Percentiles rank a stretch among this genome's conserved stretches.
phyloP scores from a whole-genome alignment of 2,888 invertebrate species.

The Frankliniella intonsa region DNA sequence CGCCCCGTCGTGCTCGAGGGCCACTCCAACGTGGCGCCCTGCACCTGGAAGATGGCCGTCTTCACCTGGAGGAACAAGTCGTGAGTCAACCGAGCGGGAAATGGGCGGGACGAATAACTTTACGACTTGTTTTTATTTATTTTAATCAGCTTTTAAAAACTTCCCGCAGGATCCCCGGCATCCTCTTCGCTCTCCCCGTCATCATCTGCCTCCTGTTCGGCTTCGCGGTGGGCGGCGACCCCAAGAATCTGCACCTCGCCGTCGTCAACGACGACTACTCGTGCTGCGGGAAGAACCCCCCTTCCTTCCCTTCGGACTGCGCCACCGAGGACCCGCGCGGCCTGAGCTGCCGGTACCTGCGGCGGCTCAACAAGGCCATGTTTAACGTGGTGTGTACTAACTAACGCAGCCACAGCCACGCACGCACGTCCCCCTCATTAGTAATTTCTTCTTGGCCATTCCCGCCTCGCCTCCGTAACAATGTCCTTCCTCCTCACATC shows the following conservation, averaged over 20 bases:
- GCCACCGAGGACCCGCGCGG: neutral
- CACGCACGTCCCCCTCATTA: neutral
- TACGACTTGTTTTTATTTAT: too few relatives aligned
- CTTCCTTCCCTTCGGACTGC: neutral
- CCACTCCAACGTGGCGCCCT: neutral
- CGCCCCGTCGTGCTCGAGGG: neutral
- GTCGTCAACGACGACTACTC: constrained; percentile 70
- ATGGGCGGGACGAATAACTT: too few relatives aligned
- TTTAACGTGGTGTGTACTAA: neutral
- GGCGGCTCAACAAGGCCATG: neutral
- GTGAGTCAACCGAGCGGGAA: neutral
- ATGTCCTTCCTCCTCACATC: too few relatives aligned
- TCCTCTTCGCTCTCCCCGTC: constrained; percentile 76
- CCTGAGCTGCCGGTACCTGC: constrained; percentile 2
- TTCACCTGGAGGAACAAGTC: constrained; percentile 15
- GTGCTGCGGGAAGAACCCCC: neutral
- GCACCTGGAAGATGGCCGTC: constrained; percentile 12
- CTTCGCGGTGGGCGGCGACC: constrained; percentile 72
- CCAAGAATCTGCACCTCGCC: constrained; percentile 64
- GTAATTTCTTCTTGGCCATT: neutral
- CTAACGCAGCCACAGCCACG: neutral
- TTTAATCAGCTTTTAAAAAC: too few relatives aligned
- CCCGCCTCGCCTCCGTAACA: too few relatives aligned
- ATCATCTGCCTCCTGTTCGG: constrained; percentile 76
- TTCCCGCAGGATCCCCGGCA: constrained; percentile 65